These are phyloP conservation scores for Tragelaphus buxtoni DNA, from an alignment of 2,113 vertebrate species.

Conservation along the genomic window DNA sequence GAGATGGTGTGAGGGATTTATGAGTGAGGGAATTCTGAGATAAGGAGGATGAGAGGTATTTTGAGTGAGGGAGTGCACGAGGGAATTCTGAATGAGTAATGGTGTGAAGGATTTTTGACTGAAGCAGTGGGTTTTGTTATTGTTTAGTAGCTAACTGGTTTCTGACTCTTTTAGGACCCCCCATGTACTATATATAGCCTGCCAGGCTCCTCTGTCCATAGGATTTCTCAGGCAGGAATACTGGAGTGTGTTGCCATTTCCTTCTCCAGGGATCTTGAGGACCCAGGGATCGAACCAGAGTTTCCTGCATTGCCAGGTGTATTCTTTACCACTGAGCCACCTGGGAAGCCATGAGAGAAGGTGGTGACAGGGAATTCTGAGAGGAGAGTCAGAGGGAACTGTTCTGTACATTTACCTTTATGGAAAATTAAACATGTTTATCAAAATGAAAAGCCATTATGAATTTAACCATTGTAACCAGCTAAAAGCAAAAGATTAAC, in stretches of 20 bases:
- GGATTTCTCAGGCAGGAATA: not conserved
- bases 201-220: not conserved
- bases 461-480: slow-evolving; percentile 5
- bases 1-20: not conserved
- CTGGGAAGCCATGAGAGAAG: not conserved
- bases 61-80: not conserved
- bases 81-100: not conserved
- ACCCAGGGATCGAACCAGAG: not conserved
- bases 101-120: not conserved
- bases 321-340: not conserved
- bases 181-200: not conserved
- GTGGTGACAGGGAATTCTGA: not conserved
- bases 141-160: not conserved
- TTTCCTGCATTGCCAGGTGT: not conserved
- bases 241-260: not conserved
- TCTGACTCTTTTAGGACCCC: not conserved
- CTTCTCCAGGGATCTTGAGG: not conserved
- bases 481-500: not conserved
- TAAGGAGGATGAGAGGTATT: not conserved
- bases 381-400: not conserved
- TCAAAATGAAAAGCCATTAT: not conserved
- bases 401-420: not conserved
- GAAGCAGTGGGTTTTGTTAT: not conserved
- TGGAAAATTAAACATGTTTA: slow-evolving; percentile 22
- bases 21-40: not conserved